Conservation (phyloP, 1,140 invertebrate genomes). For the Protaetia brevitarsis region DNA sequence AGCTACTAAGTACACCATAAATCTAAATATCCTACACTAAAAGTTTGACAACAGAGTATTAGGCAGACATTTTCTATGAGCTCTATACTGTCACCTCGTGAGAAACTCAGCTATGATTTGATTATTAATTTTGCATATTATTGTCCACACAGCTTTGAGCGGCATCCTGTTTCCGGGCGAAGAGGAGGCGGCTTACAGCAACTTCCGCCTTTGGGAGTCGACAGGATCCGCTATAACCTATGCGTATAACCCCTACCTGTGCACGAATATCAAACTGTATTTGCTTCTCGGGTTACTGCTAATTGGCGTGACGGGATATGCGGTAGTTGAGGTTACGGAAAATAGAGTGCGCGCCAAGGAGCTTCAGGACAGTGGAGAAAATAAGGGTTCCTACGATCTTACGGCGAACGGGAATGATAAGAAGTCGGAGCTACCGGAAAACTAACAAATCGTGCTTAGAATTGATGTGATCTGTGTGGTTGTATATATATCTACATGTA, state of each 20-base stretch:
- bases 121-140: background rate
- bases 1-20: too few species aligned
- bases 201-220: slow-evolving; percentile 89
- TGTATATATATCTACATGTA: too few species aligned
- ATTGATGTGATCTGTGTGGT: too few species aligned
- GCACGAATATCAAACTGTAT: slow-evolving; percentile 72
- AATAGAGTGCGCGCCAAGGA: slow-evolving; percentile 13
- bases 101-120: too few species aligned
- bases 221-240: slow-evolving; percentile 87
- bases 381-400: background rate
- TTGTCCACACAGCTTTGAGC: slow-evolving; percentile 67
- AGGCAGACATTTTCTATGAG: too few species aligned
- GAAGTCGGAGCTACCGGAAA: background rate
- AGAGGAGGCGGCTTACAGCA: slow-evolving; percentile 89
- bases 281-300: slow-evolving; percentile 69
- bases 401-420: background rate
- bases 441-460: too few species aligned
- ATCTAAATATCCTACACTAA: too few species aligned
- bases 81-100: too few species aligned
- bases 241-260: slow-evolving; percentile 71
- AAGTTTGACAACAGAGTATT: too few species aligned
- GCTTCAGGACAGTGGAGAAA: background rate
- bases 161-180: slow-evolving; percentile 82
- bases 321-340: slow-evolving; percentile 37
- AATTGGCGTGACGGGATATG: slow-evolving; percentile 72